Base-by-base conservation (phyloP, 2,797 vertebrate species). In the Arctocebus calabarensis region DNA sequence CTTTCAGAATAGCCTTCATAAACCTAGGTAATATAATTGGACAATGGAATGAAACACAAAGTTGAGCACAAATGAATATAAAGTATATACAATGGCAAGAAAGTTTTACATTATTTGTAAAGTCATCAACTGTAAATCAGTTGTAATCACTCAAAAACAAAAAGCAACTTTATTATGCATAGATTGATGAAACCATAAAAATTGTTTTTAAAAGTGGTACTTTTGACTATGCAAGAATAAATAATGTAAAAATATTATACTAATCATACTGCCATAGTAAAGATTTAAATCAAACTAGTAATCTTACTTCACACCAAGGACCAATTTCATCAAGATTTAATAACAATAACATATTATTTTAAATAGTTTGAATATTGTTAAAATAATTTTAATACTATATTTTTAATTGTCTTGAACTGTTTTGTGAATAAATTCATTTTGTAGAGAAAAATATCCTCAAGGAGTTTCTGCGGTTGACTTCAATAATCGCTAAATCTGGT, bases 211-310 rank as follows among this genome's bases (percentile, higher is more conserved):
- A 97, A 98, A 97, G 94, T 96, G 95, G 97, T 84, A 95, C 79
- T 92, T 97, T 92, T 97, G 94, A 95, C 94, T 95, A 75, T 96
- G 93, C 74, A 97, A 88, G 70, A 59, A 94, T 96, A 61, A 97
- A 97, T 94, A 97, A 96, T 84, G 90, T 96, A 48, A 79, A 82
- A 95, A 96, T 97, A 97, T 96, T 68, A 91, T 96, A 97, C 89
- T 88, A 91, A 88, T 29, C 74, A 62, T 52, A 91, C 19, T 86
- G 13, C 40, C 23, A 90, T 7, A 62, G 25, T 73, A 88, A 96
- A 84, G 77, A 61, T 5, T 81, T 9, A 94, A 90, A 90, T 84
- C 23, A 92, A 92, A 61, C 62, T 91, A 27, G 25, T 82, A 94
- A 82, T 84, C 20, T 88, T 84, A 64, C 5, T 52, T 52, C 48